phyloP scores from a whole-genome alignment of 2,113 vertebrate genomes.

The Promerops cafer region DNA sequence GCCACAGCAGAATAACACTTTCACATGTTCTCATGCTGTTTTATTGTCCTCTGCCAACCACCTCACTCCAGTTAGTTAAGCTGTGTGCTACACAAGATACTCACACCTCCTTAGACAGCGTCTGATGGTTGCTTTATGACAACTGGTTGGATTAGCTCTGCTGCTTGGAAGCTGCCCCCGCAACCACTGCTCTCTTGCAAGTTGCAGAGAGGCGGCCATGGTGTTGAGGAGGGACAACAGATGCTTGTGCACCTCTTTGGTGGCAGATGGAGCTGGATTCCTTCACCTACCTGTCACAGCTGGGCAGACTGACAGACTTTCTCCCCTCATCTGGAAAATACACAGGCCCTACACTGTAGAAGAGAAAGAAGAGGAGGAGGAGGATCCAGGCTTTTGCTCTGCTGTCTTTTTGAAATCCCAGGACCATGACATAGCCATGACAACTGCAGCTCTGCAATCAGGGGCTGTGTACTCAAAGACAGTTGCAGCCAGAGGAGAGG shows the following conservation, averaged over 20 bases:
- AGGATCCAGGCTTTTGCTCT: neutral
- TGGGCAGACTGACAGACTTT: neutral
- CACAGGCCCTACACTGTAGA: fast-evolving
- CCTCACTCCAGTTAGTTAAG: neutral
- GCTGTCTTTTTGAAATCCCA: neutral
- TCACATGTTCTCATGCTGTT: fast-evolving
- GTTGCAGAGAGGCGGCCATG: neutral
- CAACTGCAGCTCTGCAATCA: neutral
- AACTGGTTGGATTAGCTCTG: neutral
- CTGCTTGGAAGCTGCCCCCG: neutral
- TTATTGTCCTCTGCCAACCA: slow-evolving; percentile 21
- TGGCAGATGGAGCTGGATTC: neutral
- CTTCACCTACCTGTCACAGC: neutral
- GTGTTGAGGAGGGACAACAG: neutral
- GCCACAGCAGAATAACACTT: neutral
- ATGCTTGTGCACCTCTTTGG: neutral
- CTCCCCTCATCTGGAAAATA: neutral
- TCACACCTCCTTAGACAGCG: neutral
- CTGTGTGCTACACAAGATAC: neutral
- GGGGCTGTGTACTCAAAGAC: neutral
- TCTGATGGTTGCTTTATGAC: neutral
- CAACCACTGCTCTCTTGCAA: neutral
- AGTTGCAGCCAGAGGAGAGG: neutral
- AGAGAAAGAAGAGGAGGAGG: neutral
- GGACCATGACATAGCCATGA: neutral